Conservation (phyloP, 2,797 vertebrate genomes). For the Hypotaenidia philippensis region DNA sequence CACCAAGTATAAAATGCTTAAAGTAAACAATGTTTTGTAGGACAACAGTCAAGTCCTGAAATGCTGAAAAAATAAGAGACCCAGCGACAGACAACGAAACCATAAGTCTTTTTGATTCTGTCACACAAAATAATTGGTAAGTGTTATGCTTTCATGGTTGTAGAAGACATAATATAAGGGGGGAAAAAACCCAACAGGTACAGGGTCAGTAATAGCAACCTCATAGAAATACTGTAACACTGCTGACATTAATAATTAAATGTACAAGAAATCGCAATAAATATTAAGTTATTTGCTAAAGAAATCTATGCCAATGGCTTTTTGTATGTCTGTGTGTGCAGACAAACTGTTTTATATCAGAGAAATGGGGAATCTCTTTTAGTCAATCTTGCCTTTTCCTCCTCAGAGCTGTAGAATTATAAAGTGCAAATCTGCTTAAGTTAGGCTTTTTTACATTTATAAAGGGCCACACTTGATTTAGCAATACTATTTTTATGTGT, state of each 20-base stretch:
- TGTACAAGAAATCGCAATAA: conserved; percentile 73
- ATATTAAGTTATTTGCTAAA: conserved; percentile 62
- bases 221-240: conserved; percentile 81
- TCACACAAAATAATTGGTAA: conserved; percentile 68
- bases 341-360: conserved; percentile 76
- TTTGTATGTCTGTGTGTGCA: conserved; percentile 24
- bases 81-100: conserved; percentile 24
- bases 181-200: conserved; percentile 47
- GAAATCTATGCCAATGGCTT: conserved; percentile 69
- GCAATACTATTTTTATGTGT: conserved; percentile 77
- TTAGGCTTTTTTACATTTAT: conserved; percentile 66
- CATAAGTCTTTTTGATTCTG: conserved; percentile 67
- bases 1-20: background rate
- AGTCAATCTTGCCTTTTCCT: conserved; percentile 32
- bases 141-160: conserved; percentile 49
- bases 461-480: conserved; percentile 79
- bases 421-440: conserved; percentile 69
- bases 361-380: conserved; percentile 44
- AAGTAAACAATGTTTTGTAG: background rate
- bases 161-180: conserved; percentile 24
- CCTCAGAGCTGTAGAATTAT: conserved; percentile 41
- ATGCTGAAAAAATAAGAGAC: conserved; percentile 46
- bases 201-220: conserved; percentile 80
- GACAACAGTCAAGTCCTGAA: conserved; percentile 3
- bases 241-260: conserved; percentile 90